A percentile compares a stretch with the other conserved stretches of the same genome.
phyloP scores from a whole-genome alignment of 1,140 invertebrate species.

The Gonatopus flavifemur region DNA sequence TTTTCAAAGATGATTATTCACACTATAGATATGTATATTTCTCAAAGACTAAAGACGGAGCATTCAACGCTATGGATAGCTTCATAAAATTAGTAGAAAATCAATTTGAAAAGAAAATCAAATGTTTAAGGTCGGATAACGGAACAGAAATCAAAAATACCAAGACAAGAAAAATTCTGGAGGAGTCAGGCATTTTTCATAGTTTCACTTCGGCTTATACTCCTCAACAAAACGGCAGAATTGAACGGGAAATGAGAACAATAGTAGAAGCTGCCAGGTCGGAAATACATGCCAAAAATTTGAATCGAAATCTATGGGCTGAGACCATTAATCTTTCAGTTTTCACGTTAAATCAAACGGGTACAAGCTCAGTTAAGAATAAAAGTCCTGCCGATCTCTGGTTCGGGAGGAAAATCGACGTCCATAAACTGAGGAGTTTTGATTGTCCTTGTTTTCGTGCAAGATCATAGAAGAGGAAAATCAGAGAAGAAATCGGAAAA shows the following conservation, averaged over 20 bases:
- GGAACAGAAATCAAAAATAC: constrained; percentile 12
- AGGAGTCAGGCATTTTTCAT: constrained; percentile 4
- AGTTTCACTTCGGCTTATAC: not conserved
- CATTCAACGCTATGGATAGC: no score
- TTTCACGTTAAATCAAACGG: no score
- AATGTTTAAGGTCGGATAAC: constrained; percentile 11
- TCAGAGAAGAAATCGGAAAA: not conserved
- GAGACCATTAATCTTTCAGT: no score
- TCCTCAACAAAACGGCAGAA: constrained; percentile 9
- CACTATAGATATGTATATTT: constrained; percentile 22
- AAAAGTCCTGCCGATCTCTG: no score
- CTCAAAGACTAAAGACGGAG: constrained; percentile 21
- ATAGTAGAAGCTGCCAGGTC: constrained; percentile 1
- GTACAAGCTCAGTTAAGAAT: no score
- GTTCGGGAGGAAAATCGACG: no score
- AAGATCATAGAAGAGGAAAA: not conserved
- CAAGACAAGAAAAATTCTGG: constrained; percentile 3
- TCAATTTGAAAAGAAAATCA: not conserved
- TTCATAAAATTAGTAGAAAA: constrained; percentile 12
- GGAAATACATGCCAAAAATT: no score
- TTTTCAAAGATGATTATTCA: constrained; percentile 32
- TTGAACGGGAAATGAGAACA: constrained; percentile 7
- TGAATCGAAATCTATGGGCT: no score
- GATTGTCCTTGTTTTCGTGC: no score
- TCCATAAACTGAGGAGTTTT: no score